These are phyloP conservation scores for Lacerta viridis DNA, from an alignment of 2,797 vertebrate genomes.

Conservation along the genomic window DNA sequence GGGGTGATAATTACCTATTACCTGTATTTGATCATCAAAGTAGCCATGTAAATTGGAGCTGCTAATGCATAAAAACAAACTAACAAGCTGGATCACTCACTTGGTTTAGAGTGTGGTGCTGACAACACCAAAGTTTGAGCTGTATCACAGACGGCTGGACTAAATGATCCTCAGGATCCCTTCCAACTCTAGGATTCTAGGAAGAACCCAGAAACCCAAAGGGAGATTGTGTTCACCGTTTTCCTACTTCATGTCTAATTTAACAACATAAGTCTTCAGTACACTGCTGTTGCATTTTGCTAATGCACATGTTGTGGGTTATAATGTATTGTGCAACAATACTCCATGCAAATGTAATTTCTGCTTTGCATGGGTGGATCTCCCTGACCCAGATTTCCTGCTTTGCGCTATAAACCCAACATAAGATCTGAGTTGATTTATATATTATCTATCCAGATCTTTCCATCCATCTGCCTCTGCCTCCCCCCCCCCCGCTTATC, in stretches of 20 bases:
- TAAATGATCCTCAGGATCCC: too few relatives aligned
- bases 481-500: too few relatives aligned
- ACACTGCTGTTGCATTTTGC: background rate
- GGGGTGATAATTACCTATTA: background rate
- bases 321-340: background rate
- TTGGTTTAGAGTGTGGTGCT: too few relatives aligned
- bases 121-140: too few relatives aligned
- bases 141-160: too few relatives aligned
- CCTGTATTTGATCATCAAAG: background rate
- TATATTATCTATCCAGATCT: too few relatives aligned
- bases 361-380: background rate
- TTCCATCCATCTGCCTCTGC: too few relatives aligned
- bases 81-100: too few relatives aligned
- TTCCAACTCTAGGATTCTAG: too few relatives aligned
- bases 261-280: background rate
- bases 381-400: background rate
- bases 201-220: background rate
- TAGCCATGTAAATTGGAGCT: background rate
- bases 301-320: background rate
- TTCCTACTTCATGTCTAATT: background rate
- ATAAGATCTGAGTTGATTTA: background rate
- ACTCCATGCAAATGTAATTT: background rate
- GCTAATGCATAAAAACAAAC: background rate
- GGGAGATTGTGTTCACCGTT: background rate
- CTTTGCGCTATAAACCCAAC: background rate